Evolutionary conservation across 1,140 invertebrate species (phyloP).

Genomic region (Vanessa tameamea): DNA sequence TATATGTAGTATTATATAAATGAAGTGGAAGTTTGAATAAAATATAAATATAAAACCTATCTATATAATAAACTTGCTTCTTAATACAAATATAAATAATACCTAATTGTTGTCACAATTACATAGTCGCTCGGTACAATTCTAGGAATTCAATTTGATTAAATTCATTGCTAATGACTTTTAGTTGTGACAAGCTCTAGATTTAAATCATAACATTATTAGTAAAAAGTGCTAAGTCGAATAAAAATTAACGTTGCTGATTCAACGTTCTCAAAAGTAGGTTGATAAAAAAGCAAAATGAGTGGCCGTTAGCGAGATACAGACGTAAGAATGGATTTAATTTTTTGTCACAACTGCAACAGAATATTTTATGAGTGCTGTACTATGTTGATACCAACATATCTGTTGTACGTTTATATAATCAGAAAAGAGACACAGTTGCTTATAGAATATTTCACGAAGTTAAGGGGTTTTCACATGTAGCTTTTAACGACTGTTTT

Average conservation of each 20-base stretch:
- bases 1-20: too few species aligned
- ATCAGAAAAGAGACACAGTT: background rate
- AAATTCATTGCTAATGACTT: background rate
- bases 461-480: background rate
- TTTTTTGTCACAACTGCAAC: conserved; percentile 13
- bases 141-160: background rate
- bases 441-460: background rate
- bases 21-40: too few species aligned
- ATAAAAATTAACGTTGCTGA: background rate
- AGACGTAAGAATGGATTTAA: background rate
- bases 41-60: too few species aligned
- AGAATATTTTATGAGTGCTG: conserved; percentile 6
- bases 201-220: too few species aligned
- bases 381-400: background rate
- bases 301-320: background rate
- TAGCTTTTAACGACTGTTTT: background rate
- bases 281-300: background rate
- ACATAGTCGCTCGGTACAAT: background rate
- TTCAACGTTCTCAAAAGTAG: conserved; percentile 6
- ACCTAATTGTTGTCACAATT: background rate
- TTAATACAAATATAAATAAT: too few species aligned
- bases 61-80: too few species aligned
- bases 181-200: background rate
- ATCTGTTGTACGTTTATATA: conserved; percentile 7
- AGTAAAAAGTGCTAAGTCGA: too few species aligned